These are phyloP conservation scores for Drosophila sp. DNA, from an alignment of 1,140 invertebrate species.

Conservation along the genomic window DNA sequence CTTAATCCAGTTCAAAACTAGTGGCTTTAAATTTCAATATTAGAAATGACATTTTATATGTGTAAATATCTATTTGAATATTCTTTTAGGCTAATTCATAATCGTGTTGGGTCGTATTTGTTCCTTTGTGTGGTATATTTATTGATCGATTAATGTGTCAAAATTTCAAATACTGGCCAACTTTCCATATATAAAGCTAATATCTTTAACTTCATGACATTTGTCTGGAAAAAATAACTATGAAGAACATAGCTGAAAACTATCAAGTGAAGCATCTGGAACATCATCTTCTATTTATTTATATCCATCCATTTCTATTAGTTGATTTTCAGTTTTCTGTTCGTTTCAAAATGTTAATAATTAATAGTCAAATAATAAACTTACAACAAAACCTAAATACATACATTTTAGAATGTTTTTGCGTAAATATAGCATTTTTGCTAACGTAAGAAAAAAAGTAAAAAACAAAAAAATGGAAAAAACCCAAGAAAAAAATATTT, in stretches of 20 bases:
- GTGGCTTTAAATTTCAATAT: not conserved
- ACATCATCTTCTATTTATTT: not conserved
- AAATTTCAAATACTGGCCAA: not conserved
- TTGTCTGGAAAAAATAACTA: not conserved
- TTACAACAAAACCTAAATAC: slow-evolving; percentile 30
- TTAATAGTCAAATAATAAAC: slow-evolving; percentile 56
- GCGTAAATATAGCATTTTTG: slow-evolving; percentile 71
- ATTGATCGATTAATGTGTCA: no score
- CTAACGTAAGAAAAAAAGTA: slow-evolving; percentile 43
- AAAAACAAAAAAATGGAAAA: not conserved
- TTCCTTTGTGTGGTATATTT: not conserved
- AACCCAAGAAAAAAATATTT: slow-evolving; percentile 37
- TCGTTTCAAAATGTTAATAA: slow-evolving; percentile 49
- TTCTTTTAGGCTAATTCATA: not conserved
- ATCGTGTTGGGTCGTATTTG: not conserved
- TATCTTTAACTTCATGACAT: not conserved
- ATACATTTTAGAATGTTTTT: slow-evolving; percentile 69
- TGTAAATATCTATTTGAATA: not conserved
- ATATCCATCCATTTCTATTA: not conserved
- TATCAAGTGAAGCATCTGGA: not conserved
- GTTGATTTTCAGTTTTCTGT: slow-evolving; percentile 23
- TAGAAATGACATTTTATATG: slow-evolving; percentile 1
- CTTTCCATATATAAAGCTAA: not conserved
- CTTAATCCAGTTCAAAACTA: not conserved
- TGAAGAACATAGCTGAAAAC: not conserved